Evolutionary conservation across 2,113 vertebrate genomes (phyloP).

Genomic region (Perognathus longimembris): DNA sequence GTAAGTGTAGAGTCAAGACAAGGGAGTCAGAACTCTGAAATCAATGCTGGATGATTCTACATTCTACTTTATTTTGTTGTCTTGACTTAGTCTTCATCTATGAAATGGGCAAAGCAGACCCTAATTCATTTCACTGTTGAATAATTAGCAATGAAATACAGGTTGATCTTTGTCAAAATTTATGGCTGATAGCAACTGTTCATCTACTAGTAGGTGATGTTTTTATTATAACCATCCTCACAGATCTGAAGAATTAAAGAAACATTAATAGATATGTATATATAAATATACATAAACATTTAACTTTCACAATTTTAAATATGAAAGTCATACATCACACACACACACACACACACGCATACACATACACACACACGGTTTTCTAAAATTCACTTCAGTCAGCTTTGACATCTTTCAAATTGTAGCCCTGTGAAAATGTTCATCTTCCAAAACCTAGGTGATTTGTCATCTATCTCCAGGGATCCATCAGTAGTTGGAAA

Average conservation of each 20-base stretch:
- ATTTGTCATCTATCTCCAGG: background rate
- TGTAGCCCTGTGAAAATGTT: background rate
- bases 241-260: background rate
- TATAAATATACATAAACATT: too few relatives aligned
- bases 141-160: background rate
- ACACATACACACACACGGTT: background rate
- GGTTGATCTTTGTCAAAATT: background rate
- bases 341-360: too few relatives aligned
- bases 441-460: background rate
- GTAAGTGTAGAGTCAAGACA: background rate
- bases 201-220: background rate
- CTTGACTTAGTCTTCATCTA: background rate
- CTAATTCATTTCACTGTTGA: background rate
- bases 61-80: background rate
- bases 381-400: background rate
- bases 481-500: background rate
- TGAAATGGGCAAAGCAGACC: conserved; percentile 5
- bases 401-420: background rate
- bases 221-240: conserved; percentile 9
- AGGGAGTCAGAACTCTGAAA: background rate
- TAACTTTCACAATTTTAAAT: too few relatives aligned
- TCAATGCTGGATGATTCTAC: background rate
- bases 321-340: too few relatives aligned
- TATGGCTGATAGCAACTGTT: background rate
- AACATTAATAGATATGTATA: background rate